Conservation (phyloP, 2,113 vertebrate genomes). For the Tor tambroides region DNA sequence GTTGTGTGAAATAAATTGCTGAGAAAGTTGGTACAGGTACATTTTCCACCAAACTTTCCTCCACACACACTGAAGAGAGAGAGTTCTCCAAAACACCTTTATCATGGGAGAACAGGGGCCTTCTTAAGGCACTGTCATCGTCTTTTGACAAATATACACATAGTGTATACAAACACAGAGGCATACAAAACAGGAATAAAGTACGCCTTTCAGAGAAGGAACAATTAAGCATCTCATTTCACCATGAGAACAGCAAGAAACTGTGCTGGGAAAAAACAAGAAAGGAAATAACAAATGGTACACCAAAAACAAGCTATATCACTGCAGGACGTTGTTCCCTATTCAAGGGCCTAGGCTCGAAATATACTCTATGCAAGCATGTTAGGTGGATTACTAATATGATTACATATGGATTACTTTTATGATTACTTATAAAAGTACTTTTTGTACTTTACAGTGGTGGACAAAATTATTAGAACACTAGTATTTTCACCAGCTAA, state of each 20-base stretch:
- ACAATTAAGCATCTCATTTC: slow-evolving; percentile 56
- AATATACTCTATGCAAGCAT: background rate
- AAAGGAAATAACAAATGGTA: slow-evolving; percentile 41
- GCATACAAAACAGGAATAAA: slow-evolving; percentile 36
- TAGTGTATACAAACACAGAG: background rate
- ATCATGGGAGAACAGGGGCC: background rate
- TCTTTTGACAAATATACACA: background rate
- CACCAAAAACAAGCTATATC: slow-evolving; percentile 59
- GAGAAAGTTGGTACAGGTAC: background rate
- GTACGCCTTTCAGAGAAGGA: slow-evolving; percentile 47
- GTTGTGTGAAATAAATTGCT: slow-evolving; percentile 9
- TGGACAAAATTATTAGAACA: no score
- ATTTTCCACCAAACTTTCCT: background rate
- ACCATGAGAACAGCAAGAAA: slow-evolving; percentile 34
- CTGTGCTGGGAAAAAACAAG: background rate
- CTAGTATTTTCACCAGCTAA: no score
- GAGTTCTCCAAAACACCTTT: background rate
- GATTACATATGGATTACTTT: no score
- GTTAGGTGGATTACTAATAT: background rate
- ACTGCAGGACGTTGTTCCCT: background rate
- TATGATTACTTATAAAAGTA: no score
- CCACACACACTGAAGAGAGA: background rate
- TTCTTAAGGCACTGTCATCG: background rate
- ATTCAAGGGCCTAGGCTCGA: background rate
- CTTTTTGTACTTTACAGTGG: no score